These are phyloP conservation scores for Trachythela sp. DNA, from an alignment of 64 coral and sea anemone species.

Conservation along the genomic window DNA sequence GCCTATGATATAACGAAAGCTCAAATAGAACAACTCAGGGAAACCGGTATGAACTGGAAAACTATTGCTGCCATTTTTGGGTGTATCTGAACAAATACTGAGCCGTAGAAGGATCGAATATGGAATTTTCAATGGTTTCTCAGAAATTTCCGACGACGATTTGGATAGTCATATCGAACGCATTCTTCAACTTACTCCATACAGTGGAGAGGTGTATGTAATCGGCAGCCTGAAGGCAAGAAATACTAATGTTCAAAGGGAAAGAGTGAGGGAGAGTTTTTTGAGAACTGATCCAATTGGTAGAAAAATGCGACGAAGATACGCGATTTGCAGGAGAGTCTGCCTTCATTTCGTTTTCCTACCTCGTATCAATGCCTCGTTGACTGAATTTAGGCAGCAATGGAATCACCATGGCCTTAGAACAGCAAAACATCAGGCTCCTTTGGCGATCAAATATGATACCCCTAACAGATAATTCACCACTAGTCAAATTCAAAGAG, in stretches of 20 bases:
- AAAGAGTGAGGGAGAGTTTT: slow-evolving; percentile 41
- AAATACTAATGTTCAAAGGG: slow-evolving; percentile 39
- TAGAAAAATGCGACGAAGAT: slow-evolving; percentile 36
- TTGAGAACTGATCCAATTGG: slow-evolving; percentile 37
- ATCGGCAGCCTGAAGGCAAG: slow-evolving; percentile 46
- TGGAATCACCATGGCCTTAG: slow-evolving; percentile 5
- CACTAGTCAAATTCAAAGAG: background rate
- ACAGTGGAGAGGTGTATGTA: slow-evolving; percentile 66
- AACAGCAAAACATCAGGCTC: background rate
- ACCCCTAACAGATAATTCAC: background rate
- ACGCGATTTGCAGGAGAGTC: slow-evolving; percentile 36
- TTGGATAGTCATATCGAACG: slow-evolving; percentile 32
- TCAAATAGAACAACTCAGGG: slow-evolving; percentile 55
- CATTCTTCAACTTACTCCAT: slow-evolving; percentile 51
- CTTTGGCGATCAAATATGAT: background rate
- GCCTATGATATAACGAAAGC: slow-evolving; percentile 38
- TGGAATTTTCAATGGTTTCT: slow-evolving; percentile 29
- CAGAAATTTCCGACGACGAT: slow-evolving; percentile 60
- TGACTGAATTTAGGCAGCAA: background rate
- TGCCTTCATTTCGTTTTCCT: slow-evolving; percentile 1
- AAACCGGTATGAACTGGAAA: slow-evolving; percentile 65
- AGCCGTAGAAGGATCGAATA: slow-evolving; percentile 49
- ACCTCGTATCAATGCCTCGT: background rate
- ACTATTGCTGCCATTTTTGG: slow-evolving; percentile 47
- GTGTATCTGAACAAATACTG: slow-evolving; percentile 59